Evolutionary conservation across 2,888 invertebrate genomes (phyloP), one percentile per base, ranked within the genome.

Genomic region (Craniophora ligustri): DNA sequence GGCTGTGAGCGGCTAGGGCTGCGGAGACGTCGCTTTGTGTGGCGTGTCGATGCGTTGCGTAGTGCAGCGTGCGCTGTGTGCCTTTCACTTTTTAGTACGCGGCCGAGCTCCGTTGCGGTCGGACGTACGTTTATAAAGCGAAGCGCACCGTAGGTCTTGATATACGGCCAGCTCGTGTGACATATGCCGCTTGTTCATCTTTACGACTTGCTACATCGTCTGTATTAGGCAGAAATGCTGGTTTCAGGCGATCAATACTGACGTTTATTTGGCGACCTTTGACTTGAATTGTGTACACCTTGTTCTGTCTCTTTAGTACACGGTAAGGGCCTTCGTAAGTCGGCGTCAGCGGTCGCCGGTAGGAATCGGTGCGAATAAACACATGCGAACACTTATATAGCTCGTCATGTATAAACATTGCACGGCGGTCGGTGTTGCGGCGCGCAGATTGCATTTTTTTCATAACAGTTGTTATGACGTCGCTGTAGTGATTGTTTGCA

Each of bases 201-300:
- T 32, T 16, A 16, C 32, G 10, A 10, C 32, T 32, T 5, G 10
- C 3, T 32, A 5, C 4, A 16, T 32, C 32, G 15, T 32, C 32
- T 15, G 10, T 8, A 15, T 16, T 32, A 10, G 13, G 32, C 16
- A 32, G 32, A 10, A 32, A 32, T 16, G 32, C 32, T 10, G 32
- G 32, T 10, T 32, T 32, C 32, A 32, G 32, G 5, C 32, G 32
- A 16, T 32, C 32, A 10, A 32, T 32, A 10, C 32, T 32, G 32
- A 32, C 10, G 16, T 32, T 32, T 14, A 3, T 13, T 8, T 15
- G 32, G 10, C 13, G 14, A 16, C 6, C 32, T 5, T 32, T 32
- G 2, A 32, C 32, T 10, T 16, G 14, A 8, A 32, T 10, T 14
- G 32, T 32, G 16, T 32, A 32, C 10, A 32, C 32, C 4, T 32